phyloP scores from a whole-genome alignment of 2,888 invertebrate genomes.

The Sisyra nigra region DNA sequence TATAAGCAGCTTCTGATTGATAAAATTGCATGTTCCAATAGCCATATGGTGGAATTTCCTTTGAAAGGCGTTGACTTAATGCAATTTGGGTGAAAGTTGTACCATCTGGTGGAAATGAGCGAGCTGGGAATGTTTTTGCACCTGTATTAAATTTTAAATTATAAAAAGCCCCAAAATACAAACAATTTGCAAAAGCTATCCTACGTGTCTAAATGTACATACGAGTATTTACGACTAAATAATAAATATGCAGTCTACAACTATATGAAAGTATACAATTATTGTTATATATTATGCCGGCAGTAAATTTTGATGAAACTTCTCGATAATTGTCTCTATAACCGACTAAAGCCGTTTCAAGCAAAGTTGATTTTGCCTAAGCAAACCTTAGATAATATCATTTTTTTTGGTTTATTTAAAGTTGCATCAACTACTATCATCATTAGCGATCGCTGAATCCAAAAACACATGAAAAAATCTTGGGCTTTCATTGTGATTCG shows the following conservation, averaged over 20 bases:
- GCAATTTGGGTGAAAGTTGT: slow-evolving; percentile 83
- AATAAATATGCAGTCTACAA: no score
- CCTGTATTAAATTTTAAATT: slow-evolving; percentile 31
- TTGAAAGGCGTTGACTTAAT: slow-evolving; percentile 71
- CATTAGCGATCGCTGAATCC: neutral
- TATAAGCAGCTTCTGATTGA: slow-evolving; percentile 84
- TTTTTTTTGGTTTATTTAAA: no score
- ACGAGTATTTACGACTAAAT: neutral
- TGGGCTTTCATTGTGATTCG: no score
- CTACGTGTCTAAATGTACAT: neutral
- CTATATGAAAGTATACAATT: no score
- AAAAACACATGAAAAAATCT: no score
- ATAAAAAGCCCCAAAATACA: neutral
- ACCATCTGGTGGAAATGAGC: slow-evolving; percentile 84
- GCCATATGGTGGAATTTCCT: slow-evolving; percentile 83
- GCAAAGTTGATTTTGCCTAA: no score
- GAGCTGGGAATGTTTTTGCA: slow-evolving; percentile 74
- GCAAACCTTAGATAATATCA: no score
- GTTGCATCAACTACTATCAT: no score
- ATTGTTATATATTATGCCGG: no score
- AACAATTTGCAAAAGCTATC: neutral
- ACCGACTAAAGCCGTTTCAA: no score
- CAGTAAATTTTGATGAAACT: no score
- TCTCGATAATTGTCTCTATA: no score
- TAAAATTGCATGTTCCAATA: slow-evolving; percentile 98